Evolutionary conservation across 1,140 invertebrate genomes (phyloP).

Genomic region (Calliopsis andreniformis): DNA sequence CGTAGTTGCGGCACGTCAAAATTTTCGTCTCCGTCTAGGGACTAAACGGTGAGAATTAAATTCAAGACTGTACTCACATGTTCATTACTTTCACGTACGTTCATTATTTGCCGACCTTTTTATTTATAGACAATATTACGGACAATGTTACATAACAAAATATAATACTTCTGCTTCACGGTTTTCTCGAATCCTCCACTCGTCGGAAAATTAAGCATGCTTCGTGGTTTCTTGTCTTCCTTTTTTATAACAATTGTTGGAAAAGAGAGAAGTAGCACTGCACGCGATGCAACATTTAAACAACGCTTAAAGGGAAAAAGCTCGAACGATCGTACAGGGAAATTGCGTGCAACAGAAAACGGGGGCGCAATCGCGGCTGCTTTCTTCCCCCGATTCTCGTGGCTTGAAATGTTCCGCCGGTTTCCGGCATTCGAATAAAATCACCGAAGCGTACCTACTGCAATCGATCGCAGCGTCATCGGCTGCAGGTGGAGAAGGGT

Average conservation of each 20-base stretch:
- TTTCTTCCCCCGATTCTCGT: conserved; percentile 6
- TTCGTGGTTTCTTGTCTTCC: not conserved
- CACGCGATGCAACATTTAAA: conserved; percentile 37
- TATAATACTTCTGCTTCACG: too few relatives aligned
- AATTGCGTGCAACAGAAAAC: conserved; percentile 18
- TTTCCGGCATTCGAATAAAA: conserved; percentile 30
- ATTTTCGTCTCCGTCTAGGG: conserved; percentile 30
- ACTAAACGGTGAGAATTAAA: not conserved
- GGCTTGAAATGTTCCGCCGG: not conserved
- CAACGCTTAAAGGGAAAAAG: conserved; percentile 20
- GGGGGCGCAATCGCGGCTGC: conserved; percentile 9
- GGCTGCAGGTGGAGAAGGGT: not conserved
- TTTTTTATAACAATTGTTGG: not conserved
- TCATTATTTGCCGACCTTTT: too few relatives aligned
- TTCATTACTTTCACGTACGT: not conserved
- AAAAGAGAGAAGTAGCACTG: not conserved
- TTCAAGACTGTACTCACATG: too few relatives aligned
- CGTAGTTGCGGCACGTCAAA: conserved; percentile 52
- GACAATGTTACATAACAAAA: not conserved
- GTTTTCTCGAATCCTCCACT: too few relatives aligned
- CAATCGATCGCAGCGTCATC: conserved; percentile 27
- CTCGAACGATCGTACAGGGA: not conserved
- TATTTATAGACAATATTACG: too few relatives aligned
- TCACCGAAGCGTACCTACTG: conserved; percentile 7
- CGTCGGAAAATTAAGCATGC: not conserved